These are phyloP conservation scores for Panagrolaimus sp. DNA, from an alignment of 1,140 invertebrate species.

Conservation along the genomic window DNA sequence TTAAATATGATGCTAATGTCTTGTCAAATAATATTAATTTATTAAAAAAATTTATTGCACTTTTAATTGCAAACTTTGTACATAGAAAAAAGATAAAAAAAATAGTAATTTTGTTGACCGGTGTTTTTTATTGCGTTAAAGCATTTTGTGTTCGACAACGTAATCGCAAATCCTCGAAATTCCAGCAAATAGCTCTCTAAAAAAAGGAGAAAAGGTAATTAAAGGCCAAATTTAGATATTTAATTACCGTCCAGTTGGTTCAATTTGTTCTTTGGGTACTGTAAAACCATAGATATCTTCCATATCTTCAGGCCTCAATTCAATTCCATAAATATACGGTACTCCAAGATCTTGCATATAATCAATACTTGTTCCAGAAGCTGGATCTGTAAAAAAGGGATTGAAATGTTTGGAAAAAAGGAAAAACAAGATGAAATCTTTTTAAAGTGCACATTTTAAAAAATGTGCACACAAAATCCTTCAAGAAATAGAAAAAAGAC, in stretches of 20 bases:
- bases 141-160: slow-evolving; percentile 5
- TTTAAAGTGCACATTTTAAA: neutral
- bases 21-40: too few species aligned
- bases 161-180: slow-evolving; percentile 7
- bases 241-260: slow-evolving; percentile 43
- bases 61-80: too few species aligned
- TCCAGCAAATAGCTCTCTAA: slow-evolving; percentile 25
- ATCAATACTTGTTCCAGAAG: slow-evolving; percentile 54
- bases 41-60: too few species aligned
- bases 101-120: too few species aligned
- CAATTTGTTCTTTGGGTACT: slow-evolving; percentile 31
- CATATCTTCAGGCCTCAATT: slow-evolving; percentile 49
- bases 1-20: too few species aligned
- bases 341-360: slow-evolving; percentile 53
- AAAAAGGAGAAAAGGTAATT: slow-evolving; percentile 37
- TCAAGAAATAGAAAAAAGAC: slow-evolving; percentile 2
- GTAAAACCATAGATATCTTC: slow-evolving; percentile 44
- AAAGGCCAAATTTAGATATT: slow-evolving; percentile 36
- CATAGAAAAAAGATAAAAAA: too few species aligned
- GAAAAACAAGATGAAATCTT: neutral
- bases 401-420: neutral
- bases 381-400: slow-evolving; percentile 39
- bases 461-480: neutral
- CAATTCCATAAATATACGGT: slow-evolving; percentile 56
- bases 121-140: too few species aligned